Evolutionary conservation across 2,888 invertebrate species (phyloP).

Genomic region (Eupithecia abbreviata): DNA sequence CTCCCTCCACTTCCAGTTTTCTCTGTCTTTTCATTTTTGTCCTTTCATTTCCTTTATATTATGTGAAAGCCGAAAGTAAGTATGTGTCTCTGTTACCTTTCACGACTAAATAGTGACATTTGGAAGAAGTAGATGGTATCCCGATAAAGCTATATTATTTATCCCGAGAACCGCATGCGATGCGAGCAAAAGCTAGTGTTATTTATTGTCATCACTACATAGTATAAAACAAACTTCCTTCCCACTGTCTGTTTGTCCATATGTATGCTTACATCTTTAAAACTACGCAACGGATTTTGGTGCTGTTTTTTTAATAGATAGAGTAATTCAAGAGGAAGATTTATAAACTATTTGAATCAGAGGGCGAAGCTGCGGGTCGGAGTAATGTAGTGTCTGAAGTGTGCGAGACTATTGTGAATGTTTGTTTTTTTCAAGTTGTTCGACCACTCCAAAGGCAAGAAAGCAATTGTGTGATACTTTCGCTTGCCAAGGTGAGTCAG

Average conservation of each 20-base stretch:
- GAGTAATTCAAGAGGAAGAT: too few species aligned
- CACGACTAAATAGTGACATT: too few species aligned
- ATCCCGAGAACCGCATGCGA: not conserved
- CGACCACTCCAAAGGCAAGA: not conserved
- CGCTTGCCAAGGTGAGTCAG: conserved; percentile 4
- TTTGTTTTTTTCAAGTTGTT: not conserved
- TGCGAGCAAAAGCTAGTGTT: not conserved
- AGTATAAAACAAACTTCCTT: too few species aligned
- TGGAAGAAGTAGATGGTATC: too few species aligned
- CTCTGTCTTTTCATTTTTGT: not conserved
- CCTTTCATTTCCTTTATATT: not conserved
- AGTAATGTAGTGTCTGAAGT: not conserved
- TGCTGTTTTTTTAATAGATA: too few species aligned
- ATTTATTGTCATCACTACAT: not conserved
- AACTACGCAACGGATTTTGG: too few species aligned
- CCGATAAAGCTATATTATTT: too few species aligned
- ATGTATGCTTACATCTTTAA: not conserved
- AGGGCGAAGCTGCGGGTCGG: too few species aligned
- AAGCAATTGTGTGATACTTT: conserved; percentile 6
- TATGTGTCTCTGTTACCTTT: too few species aligned
- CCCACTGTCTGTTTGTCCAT: too few species aligned
- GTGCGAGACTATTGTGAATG: not conserved
- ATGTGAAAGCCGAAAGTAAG: not conserved
- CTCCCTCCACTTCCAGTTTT: not conserved
- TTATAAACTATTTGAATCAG: too few species aligned